Evolutionary conservation across 2,888 invertebrate genomes (phyloP), one percentile per base, ranked within the genome.

Genomic region (Cephus runcator): DNA sequence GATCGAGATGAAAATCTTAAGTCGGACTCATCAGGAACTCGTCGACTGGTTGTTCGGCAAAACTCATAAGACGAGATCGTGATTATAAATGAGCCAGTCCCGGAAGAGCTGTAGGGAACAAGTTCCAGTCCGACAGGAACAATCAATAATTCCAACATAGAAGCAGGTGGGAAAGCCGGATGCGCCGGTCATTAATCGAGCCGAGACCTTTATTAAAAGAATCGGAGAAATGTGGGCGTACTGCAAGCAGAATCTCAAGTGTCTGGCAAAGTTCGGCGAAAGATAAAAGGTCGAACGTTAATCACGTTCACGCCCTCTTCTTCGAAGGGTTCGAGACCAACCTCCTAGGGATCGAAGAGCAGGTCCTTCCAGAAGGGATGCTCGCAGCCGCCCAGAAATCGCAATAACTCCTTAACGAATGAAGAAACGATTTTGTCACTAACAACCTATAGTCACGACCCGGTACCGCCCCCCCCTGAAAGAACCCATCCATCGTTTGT

Each of bases 201-300:
- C 73, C 69, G 78, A 77, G 88, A 87, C 89, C 89, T 92, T 92
- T 92, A 92, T 92, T 92, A 92, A 92, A 92, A 92, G 92, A 92
- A 92, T 92, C 88, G 91, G 90, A 92, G 92, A 92, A 92, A 92
- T 92, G 92, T 92, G 91, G 92, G 92, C 92, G 92, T 86, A 82
- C 74, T 83, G 89, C 89, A 23, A 56, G 88, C 88, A 84, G 85
- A 85, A 85, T 84, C 81, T 83, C 82, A 85, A 85, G 81, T 82
- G 79, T 78, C 76, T 73, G 30, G 30, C 12, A 79, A 79, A 80
- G 77, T 80, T 79, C 76, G 79, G 76, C 75, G 69, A 76, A 83
- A 84, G 83, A 81, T 78, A 77, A 77, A 82, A 81, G 83, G 83
- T 81, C 81, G 76, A 69, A 79, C 84, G 83, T 88, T 88, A 90